A percentile compares a stretch with the other conserved stretches of the same genome.
phyloP scores from a whole-genome alignment of 92 coral and sea anemone genomes.

The Paramuricea clavata region DNA sequence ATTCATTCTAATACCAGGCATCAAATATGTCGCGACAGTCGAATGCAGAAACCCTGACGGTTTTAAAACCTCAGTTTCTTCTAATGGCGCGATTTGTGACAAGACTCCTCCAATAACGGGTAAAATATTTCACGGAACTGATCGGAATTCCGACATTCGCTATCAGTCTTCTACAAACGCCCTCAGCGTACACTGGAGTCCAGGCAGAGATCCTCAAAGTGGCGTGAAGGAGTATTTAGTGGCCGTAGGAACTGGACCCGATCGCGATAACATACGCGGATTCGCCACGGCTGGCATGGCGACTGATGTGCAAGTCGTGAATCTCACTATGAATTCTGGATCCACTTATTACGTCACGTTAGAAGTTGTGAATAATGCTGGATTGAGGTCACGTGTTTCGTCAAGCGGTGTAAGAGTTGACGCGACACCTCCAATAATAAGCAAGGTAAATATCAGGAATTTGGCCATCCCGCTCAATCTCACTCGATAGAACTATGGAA shows the following conservation, averaged over 20 bases:
- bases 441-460: constrained; percentile 13
- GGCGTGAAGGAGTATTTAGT: constrained; percentile 87
- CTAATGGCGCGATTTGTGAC: constrained; percentile 87
- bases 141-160: constrained; percentile 58
- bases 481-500: no score
- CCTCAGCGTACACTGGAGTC: constrained; percentile 75
- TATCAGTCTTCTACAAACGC: constrained; percentile 67
- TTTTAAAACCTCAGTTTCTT: constrained; percentile 71
- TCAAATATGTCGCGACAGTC: constrained; percentile 77
- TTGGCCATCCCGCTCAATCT: no score
- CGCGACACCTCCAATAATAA: constrained; percentile 13
- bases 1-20: constrained; percentile 80
- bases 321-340: constrained; percentile 76
- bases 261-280: constrained; percentile 71
- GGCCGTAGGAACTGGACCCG: constrained; percentile 88
- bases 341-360: constrained; percentile 62
- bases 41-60: constrained; percentile 88
- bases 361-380: constrained; percentile 30
- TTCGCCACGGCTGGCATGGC: constrained; percentile 74
- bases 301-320: constrained; percentile 59
- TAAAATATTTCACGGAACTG: constrained; percentile 69
- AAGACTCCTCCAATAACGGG: constrained; percentile 80
- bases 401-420: constrained; percentile 34
- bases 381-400: constrained; percentile 36
- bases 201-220: constrained; percentile 82